Conservation (phyloP, 2,888 invertebrate species). For the Hydroisotoma schaefferi region DNA sequence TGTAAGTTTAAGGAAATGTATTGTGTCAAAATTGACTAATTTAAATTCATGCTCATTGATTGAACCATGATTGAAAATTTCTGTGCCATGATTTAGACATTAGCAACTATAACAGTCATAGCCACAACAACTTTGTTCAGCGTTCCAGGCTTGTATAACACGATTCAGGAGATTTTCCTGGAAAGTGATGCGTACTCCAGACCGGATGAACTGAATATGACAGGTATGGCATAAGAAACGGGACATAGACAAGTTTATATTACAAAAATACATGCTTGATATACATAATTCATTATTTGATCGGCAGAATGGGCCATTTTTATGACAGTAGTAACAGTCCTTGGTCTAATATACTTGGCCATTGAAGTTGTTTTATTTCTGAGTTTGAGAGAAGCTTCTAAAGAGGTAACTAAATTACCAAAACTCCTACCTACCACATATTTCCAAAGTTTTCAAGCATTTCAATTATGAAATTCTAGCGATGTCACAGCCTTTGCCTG, state of each 20-base stretch:
- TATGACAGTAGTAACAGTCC: slow-evolving; percentile 27
- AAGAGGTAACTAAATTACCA: slow-evolving; percentile 28
- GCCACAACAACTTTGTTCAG: slow-evolving; percentile 26
- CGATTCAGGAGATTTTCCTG: slow-evolving; percentile 35
- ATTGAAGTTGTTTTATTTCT: slow-evolving; percentile 41
- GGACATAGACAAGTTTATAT: background rate
- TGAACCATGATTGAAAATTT: background rate
- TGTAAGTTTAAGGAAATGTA: slow-evolving; percentile 23
- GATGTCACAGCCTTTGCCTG: slow-evolving; percentile 36
- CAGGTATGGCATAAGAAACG: slow-evolving; percentile 21
- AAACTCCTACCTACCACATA: background rate
- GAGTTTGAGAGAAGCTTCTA: slow-evolving; percentile 33
- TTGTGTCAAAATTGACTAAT: background rate
- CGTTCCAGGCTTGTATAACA: slow-evolving; percentile 39
- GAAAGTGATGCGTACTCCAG: slow-evolving; percentile 23
- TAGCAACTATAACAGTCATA: slow-evolving; percentile 32
- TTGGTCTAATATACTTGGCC: slow-evolving; percentile 34
- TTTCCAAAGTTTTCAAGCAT: background rate
- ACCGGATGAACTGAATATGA: slow-evolving; percentile 31
- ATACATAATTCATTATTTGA: background rate
- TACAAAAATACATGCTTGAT: background rate
- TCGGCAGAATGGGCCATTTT: slow-evolving; percentile 36
- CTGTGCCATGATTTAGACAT: slow-evolving; percentile 16
- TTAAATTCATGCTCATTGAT: background rate
- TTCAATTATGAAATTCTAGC: slow-evolving; percentile 11